phyloP scores from a whole-genome alignment of 2,888 invertebrate species.

The Exephanes ischioxanthus region DNA sequence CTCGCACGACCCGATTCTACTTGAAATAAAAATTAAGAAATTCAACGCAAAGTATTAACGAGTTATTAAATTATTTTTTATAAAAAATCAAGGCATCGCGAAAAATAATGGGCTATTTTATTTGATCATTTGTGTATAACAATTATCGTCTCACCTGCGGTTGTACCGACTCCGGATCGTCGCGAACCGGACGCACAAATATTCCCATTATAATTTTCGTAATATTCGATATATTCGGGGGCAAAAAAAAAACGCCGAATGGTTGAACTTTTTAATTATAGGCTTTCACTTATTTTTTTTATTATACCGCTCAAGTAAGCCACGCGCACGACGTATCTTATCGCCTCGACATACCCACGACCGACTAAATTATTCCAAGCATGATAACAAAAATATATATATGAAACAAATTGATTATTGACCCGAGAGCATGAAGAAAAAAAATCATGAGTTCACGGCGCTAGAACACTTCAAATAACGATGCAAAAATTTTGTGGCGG shows the following conservation, averaged over 20 bases:
- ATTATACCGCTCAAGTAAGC: not conserved
- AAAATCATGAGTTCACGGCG: not conserved
- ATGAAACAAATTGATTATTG: not conserved
- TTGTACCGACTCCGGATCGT: conserved; percentile 52
- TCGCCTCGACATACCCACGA: not conserved
- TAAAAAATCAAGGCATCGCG: no score
- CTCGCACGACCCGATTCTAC: not conserved
- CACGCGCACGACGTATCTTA: not conserved
- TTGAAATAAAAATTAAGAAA: not conserved
- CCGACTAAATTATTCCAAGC: not conserved
- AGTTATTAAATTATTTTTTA: no score
- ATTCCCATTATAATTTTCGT: conserved; percentile 60
- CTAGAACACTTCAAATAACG: not conserved
- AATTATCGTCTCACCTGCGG: conserved; percentile 58
- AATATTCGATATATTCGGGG: conserved; percentile 1
- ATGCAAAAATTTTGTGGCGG: not conserved
- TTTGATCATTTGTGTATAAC: not conserved
- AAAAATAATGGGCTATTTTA: no score
- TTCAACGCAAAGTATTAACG: no score
- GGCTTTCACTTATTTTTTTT: not conserved
- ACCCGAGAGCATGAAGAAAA: not conserved
- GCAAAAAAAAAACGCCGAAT: conserved; percentile 20
- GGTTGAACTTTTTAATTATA: no score
- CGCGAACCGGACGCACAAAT: conserved; percentile 47
- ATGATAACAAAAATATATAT: not conserved